phyloP scores from a whole-genome alignment of 2,888 invertebrate genomes.

The Tiliacea aurago region DNA sequence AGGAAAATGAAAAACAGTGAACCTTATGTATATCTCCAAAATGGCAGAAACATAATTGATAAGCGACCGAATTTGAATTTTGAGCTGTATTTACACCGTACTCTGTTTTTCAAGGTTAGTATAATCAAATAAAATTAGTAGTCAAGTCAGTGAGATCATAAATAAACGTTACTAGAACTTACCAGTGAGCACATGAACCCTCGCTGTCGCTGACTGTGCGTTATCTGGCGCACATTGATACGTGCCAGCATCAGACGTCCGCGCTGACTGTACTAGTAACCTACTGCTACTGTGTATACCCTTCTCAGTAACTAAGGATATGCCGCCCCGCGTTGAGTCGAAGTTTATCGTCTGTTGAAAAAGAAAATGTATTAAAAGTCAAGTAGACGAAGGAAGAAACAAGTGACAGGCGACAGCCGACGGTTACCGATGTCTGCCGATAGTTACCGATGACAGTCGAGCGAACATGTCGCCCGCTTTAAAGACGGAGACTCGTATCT shows the following conservation, averaged over 20 bases:
- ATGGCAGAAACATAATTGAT: too few relatives aligned
- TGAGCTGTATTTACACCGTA: too few relatives aligned
- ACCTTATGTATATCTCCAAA: too few relatives aligned
- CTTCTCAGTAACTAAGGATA: conserved; percentile 96
- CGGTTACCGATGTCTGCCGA: neutral
- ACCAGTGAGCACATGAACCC: conserved; percentile 97
- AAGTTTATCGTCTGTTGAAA: conserved; percentile 94
- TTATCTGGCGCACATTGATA: conserved; percentile 97
- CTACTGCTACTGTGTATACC: conserved; percentile 95
- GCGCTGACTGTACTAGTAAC: conserved; percentile 95
- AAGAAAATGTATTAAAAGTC: conserved; percentile 33
- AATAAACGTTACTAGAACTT: conserved; percentile 77
- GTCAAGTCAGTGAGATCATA: neutral
- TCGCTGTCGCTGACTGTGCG: conserved; percentile 94
- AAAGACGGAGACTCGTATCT: neutral
- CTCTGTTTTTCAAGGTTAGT: too few relatives aligned
- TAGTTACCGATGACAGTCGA: conserved; percentile 1
- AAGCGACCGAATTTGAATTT: too few relatives aligned
- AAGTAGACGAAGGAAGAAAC: neutral
- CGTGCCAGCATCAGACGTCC: conserved; percentile 94
- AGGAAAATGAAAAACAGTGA: too few relatives aligned
- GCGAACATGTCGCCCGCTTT: too few relatives aligned
- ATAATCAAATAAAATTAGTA: too few relatives aligned
- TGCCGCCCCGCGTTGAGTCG: conserved; percentile 96
- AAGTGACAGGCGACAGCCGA: conserved; percentile 10